phyloP scores from a whole-genome alignment of 2,797 vertebrate genomes.

The Onychomys leucogaster region DNA sequence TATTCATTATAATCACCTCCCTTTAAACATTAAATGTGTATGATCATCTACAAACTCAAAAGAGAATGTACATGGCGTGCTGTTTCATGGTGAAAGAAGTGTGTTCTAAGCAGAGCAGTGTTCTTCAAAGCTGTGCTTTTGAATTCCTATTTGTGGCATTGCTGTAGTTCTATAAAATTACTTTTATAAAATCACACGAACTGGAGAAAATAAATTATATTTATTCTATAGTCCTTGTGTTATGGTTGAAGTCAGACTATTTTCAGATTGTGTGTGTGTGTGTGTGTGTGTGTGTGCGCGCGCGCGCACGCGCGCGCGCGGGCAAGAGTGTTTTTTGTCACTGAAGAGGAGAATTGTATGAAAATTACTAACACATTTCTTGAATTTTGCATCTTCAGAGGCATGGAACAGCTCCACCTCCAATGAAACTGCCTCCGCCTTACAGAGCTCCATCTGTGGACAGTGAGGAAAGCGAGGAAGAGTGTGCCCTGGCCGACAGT shows the following conservation, averaged over 20 bases:
- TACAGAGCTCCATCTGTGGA: slow-evolving; percentile 81
- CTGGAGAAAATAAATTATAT: neutral
- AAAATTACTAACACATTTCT: slow-evolving; percentile 22
- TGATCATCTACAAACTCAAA: neutral
- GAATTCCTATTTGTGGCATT: neutral
- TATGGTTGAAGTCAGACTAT: neutral
- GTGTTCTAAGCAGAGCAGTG: neutral
- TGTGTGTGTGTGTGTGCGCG: neutral
- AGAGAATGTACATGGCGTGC: neutral
- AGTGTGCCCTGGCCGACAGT: slow-evolving; percentile 81
- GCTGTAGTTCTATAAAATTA: neutral
- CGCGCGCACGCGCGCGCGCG: neutral
- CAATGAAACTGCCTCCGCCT: slow-evolving; percentile 90
- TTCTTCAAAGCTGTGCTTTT: neutral
- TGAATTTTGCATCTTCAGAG: slow-evolving; percentile 82
- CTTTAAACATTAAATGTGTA: slow-evolving; percentile 45
- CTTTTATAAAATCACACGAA: neutral
- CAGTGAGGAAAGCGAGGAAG: slow-evolving; percentile 70
- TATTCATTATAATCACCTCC: neutral
- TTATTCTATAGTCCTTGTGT: neutral
- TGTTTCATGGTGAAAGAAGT: neutral
- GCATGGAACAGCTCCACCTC: slow-evolving; percentile 86
- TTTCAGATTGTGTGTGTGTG: neutral
- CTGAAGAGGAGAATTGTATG: neutral
- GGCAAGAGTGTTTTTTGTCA: neutral